Conservation (phyloP, 2,113 vertebrate species). For the Psammodynastes pulverulentus region DNA sequence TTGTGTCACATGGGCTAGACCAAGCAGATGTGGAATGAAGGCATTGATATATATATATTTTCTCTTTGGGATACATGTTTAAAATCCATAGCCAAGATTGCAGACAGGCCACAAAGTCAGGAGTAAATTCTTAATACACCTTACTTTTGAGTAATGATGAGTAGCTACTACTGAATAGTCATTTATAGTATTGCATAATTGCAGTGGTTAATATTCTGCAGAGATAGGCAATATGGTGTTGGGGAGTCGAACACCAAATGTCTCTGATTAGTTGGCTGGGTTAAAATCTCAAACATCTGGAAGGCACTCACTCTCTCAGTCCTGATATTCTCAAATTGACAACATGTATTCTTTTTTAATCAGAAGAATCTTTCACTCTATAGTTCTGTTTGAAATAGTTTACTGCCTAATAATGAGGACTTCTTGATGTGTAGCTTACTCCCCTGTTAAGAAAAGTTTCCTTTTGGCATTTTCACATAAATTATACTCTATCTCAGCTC, state of each 20-base stretch:
- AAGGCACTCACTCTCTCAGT: background rate
- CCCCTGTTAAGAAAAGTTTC: background rate
- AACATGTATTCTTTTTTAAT: slow-evolving; percentile 7
- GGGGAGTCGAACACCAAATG: background rate
- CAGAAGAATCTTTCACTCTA: background rate
- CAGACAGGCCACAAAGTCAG: background rate
- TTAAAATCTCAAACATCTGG: background rate
- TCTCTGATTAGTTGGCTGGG: background rate
- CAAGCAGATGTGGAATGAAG: slow-evolving; percentile 43
- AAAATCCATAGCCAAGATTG: background rate
- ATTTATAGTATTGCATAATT: background rate
- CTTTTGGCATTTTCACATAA: slow-evolving; percentile 5
- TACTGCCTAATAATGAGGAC: background rate
- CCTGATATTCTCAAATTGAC: background rate
- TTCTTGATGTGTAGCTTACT: background rate
- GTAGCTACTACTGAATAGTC: background rate
- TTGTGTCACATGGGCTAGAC: slow-evolving; percentile 21
- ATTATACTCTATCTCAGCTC: background rate
- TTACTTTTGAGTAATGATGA: background rate
- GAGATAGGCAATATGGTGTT: background rate
- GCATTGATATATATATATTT: slow-evolving; percentile 31
- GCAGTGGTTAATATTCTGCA: background rate
- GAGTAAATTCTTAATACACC: background rate
- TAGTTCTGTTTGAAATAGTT: background rate
- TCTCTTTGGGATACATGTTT: background rate